Percentiles rank a stretch among this genome's conserved stretches.
These are phyloP conservation scores for Megastigmus dorsalis DNA, from an alignment of 2,888 invertebrate species.

Conservation along the genomic window DNA sequence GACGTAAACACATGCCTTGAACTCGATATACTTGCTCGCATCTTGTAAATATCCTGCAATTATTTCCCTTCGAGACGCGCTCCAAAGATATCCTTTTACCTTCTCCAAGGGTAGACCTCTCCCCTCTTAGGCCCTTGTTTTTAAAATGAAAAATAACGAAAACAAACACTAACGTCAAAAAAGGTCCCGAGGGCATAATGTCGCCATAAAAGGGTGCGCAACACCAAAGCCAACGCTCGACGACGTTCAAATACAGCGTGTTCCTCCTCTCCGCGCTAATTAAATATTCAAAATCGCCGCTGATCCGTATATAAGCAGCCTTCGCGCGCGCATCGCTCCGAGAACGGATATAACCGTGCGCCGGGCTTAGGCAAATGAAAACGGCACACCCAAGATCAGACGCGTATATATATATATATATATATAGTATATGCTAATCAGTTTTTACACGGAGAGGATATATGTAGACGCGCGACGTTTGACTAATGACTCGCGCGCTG, in stretches of 20 bases:
- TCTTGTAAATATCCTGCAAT: slow-evolving; percentile 28
- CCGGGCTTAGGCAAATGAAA: slow-evolving; percentile 67
- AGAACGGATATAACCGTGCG: too few relatives aligned
- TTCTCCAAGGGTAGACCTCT: slow-evolving; percentile 6
- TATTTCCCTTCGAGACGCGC: slow-evolving; percentile 34
- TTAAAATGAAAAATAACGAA: slow-evolving; percentile 25
- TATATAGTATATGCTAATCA: slow-evolving; percentile 57
- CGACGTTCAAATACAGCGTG: neutral
- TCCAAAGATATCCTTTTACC: slow-evolving; percentile 37
- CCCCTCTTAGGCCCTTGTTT: slow-evolving; percentile 27
- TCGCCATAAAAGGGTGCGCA: slow-evolving; percentile 16
- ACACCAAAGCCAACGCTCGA: too few relatives aligned
- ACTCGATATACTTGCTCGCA: slow-evolving; percentile 23
- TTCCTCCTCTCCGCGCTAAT: slow-evolving; percentile 59
- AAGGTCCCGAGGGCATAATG: slow-evolving; percentile 34
- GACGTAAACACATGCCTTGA: slow-evolving; percentile 20
- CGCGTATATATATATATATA: slow-evolving; percentile 1
- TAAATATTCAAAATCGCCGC: slow-evolving; percentile 66
- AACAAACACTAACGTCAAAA: slow-evolving; percentile 29
- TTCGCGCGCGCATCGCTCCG: slow-evolving; percentile 60
- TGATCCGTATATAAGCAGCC: slow-evolving; percentile 58
- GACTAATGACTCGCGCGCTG: slow-evolving; percentile 53
- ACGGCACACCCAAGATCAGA: slow-evolving; percentile 55
- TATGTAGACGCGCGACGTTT: slow-evolving; percentile 25
- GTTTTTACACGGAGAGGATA: slow-evolving; percentile 53